phyloP scores from a whole-genome alignment of 2,888 invertebrate genomes.

The Macrosiphum euphorbiae region DNA sequence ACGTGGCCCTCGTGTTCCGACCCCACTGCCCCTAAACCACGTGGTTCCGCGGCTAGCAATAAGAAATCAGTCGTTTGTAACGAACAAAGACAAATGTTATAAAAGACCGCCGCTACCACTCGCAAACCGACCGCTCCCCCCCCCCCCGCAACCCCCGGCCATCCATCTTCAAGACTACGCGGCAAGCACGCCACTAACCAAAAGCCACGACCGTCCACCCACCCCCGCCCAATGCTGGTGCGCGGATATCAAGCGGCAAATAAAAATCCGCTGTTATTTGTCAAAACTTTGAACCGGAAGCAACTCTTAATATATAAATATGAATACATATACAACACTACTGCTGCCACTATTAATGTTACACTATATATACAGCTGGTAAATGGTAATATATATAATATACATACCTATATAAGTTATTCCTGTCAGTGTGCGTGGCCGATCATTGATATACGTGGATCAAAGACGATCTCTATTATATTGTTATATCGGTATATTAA shows the following conservation, averaged over 20 bases:
- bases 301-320: not conserved
- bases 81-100: constrained; percentile 67
- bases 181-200: not conserved
- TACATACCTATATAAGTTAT: not conserved
- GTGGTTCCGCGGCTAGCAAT: constrained; percentile 64
- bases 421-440: not conserved
- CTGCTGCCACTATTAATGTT: not conserved
- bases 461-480: not conserved
- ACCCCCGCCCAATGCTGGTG: not conserved
- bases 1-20: not conserved
- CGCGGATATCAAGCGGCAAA: constrained; percentile 60
- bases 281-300: constrained; percentile 59
- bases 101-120: constrained; percentile 65
- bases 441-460: not conserved
- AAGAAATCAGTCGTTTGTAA: constrained; percentile 67
- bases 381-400: not conserved
- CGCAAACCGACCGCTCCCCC: constrained; percentile 31
- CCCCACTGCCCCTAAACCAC: not conserved
- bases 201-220: constrained; percentile 13
- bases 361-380: not conserved
- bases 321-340: not conserved
- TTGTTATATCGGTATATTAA: not conserved
- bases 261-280: constrained; percentile 62
- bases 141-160: not conserved
- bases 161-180: not conserved